Conservation (phyloP, 2,113 vertebrate genomes). For the Phodopus roborovskii region DNA sequence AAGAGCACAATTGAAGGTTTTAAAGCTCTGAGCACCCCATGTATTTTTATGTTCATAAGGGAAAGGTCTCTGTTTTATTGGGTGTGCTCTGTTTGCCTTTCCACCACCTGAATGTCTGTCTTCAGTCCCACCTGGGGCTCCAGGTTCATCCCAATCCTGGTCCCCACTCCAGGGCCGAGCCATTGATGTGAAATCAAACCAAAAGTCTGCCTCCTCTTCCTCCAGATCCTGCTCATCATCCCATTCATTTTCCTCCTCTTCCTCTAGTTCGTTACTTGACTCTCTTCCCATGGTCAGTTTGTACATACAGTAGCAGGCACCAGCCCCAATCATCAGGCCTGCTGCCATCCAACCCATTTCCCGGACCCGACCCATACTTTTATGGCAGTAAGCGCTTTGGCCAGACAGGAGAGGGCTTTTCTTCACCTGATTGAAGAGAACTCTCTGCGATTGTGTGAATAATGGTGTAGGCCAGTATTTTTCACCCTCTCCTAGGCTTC, state of each 20-base stretch:
- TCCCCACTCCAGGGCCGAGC: constrained; percentile 69
- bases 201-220: constrained; percentile 57
- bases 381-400: not conserved
- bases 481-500: constrained; percentile 31
- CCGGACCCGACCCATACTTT: constrained; percentile 73
- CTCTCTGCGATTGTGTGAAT: not conserved
- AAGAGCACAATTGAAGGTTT: not conserved
- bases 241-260: constrained; percentile 73
- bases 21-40: constrained; percentile 55
- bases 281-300: constrained; percentile 73
- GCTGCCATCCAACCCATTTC: constrained; percentile 79
- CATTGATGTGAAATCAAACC: constrained; percentile 73
- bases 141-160: constrained; percentile 71
- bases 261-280: constrained; percentile 41
- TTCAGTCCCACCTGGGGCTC: constrained; percentile 59
- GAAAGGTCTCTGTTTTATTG: constrained; percentile 61
- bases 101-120: constrained; percentile 74
- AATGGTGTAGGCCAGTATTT: not conserved
- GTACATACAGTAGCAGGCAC: constrained; percentile 80
- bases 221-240: constrained; percentile 54
- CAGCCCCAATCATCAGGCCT: constrained; percentile 79
- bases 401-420: not conserved
- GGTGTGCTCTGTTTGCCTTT: constrained; percentile 68
- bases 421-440: constrained; percentile 54
- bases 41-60: constrained; percentile 77